Base-by-base conservation (phyloP, 2,888 invertebrate genomes). In the Gryllus longicercus region DNA sequence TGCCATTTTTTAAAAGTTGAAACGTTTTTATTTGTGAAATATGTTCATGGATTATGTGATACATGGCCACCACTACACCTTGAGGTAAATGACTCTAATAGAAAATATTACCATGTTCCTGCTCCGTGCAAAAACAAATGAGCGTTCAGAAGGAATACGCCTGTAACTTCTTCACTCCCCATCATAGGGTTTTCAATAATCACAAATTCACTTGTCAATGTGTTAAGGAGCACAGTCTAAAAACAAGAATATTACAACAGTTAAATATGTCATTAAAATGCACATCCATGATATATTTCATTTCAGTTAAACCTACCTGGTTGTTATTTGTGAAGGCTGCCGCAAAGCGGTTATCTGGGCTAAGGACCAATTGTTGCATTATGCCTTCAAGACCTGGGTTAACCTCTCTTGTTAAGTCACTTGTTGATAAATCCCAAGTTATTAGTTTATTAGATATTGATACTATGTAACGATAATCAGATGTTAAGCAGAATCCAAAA, bases 391-490 rank as follows among this genome's bases (percentile, higher is more conserved):
- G 94, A 10, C 94, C 94, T 0, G 98, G 98, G 86, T 96, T 96
- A 0, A 96, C 93, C 85, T 97, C 96, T 51, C 98, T 90, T 0
- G 97, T 95, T 86, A 98, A 90, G 87, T 99, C 99, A 79, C 98
- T 98, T 0, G 98, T 98, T 50, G 96, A 94, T 50, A 99, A 87
- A 88, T 99, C 98, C 94, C 98, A 99, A 51, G 98, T 98, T 83
- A 99, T 97, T 83, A 99, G 97, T 84, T 96, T 91, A 85, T 98
- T 99, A 3, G 98, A 98, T 84, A 98, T 96, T 2, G 98, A 97
- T 0, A 99, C 96, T 83, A 99, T 94, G 87, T 97, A 96, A 50
- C 96, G 93, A 84, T 93, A 93, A 87, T 98, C 97, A 0, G 95
- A 94, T 11, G 97, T 97, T 50, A 98, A 87, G 16, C 94, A 93